Base-by-base conservation (phyloP, 2,888 invertebrate species). In the Mythimna lalbum region DNA sequence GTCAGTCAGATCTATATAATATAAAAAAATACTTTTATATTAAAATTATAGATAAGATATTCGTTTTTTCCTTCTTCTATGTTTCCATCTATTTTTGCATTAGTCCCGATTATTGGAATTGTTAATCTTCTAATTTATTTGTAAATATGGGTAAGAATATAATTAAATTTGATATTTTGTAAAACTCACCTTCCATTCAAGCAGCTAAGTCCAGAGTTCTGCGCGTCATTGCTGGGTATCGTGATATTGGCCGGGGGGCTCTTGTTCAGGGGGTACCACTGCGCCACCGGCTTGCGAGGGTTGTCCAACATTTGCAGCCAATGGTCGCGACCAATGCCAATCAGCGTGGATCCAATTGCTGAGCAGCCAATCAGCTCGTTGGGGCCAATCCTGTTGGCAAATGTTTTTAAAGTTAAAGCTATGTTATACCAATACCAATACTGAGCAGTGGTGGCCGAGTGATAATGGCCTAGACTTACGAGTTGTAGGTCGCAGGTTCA, bases 331-430 rank as follows among this genome's bases (percentile, higher is more conserved):
- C 98, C 98, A 47, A 97, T 96, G 6, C 98, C 98, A 69, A 97
- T 97, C 87, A 97, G 97, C 70, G 97, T 97, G 0, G 98, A 97
- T 0, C 98, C 98, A 69, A 98, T 97, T n/a, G 97, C 97, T 2
- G 97, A 97, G 91, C 98, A 98, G 6, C 98, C 98, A 96, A 98
- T 98, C 80, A 98, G 93, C 90, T 98, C 98, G 91, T 98, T 98
- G 47, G 98, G 97, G 17, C 98, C 98, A 86, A 98, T 98, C 91
- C 98, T 98, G 93, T 23, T 92, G 14, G 63, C 74, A 76, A 65
- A 2, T 4, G 43, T 50, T 33, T n/a, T 53, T 0, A 12, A 21
- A 6, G 21, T 70, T 36, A 70, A 4, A 53, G 47, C 3, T 9
- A 33, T 39, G 33, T 27, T 27, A 27, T 27, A 27, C 27, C 27